These are phyloP conservation scores for Anguilla anguilla DNA, from an alignment of 2,797 vertebrate genomes.

Conservation along the genomic window DNA sequence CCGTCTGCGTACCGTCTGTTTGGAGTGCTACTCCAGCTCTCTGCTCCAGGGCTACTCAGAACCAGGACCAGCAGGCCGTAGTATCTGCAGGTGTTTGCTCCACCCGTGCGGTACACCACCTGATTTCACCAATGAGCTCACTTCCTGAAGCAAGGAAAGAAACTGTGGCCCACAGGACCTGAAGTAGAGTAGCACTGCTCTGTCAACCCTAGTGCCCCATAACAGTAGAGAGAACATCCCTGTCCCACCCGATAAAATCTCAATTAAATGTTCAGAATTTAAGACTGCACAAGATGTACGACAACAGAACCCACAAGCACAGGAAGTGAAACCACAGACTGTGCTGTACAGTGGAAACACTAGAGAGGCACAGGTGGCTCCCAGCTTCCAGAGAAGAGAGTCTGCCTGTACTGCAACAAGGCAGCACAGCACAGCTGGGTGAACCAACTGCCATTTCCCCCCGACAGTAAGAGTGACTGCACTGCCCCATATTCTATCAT, in stretches of 20 bases:
- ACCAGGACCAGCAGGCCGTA: too few species aligned
- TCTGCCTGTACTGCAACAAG: background rate
- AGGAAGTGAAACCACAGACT: background rate
- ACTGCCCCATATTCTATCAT: background rate
- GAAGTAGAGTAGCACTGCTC: background rate
- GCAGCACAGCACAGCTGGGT: background rate
- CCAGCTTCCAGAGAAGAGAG: background rate
- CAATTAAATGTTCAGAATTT: background rate
- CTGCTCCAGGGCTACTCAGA: too few species aligned
- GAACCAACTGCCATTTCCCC: background rate
- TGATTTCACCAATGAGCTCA: too few species aligned
- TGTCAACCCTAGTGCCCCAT: background rate
- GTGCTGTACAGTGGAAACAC: background rate
- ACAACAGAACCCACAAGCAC: background rate
- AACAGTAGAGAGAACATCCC: background rate
- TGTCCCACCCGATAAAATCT: background rate
- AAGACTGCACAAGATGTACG: background rate
- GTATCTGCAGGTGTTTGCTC: too few species aligned
- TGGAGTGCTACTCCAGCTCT: too few species aligned
- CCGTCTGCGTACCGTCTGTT: too few species aligned
- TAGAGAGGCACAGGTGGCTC: background rate
- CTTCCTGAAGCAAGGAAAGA: too few species aligned
- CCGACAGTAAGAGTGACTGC: background rate
- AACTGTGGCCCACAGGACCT: too few species aligned
- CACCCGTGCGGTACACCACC: too few species aligned